Conservation (phyloP, 1,140 invertebrate species). For the Dendrolimus kikuchii region DNA sequence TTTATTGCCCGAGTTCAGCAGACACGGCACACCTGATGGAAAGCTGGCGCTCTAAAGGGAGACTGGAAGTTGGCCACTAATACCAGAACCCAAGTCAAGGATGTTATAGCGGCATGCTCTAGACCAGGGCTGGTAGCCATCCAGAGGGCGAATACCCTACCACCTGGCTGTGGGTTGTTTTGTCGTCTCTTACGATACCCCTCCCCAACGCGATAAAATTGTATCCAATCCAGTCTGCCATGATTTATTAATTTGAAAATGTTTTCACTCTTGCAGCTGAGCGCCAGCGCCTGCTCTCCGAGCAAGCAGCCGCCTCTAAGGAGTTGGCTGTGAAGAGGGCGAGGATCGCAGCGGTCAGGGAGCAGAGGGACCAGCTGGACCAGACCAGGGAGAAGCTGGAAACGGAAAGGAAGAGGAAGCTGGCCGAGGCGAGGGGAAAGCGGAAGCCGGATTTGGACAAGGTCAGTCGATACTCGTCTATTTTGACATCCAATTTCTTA, state of each 20-base stretch:
- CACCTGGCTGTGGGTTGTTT: too few relatives aligned
- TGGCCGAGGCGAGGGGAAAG: slow-evolving; percentile 30
- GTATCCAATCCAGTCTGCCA: too few relatives aligned
- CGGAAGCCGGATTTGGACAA: slow-evolving; percentile 25
- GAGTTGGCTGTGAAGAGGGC: slow-evolving; percentile 32
- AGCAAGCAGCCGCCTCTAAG: slow-evolving; percentile 18
- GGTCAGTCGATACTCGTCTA: slow-evolving; percentile 6
- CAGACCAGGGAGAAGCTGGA: slow-evolving; percentile 59
- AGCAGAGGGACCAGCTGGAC: slow-evolving; percentile 57
- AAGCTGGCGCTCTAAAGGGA: too few relatives aligned
- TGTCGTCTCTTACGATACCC: too few relatives aligned
- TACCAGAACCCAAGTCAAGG: too few relatives aligned
- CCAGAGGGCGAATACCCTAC: too few relatives aligned
- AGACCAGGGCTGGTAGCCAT: too few relatives aligned
- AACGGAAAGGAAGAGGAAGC: slow-evolving; percentile 54
- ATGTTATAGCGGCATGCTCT: too few relatives aligned
- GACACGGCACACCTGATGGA: too few relatives aligned
- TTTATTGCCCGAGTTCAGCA: too few relatives aligned
- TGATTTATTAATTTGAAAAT: background rate
- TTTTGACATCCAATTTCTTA: background rate
- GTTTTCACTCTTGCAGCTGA: background rate
- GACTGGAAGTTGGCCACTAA: too few relatives aligned
- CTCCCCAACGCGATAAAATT: too few relatives aligned
- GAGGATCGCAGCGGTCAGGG: slow-evolving; percentile 49
- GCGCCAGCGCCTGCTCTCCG: background rate